Base-by-base conservation (phyloP, 2,888 invertebrate species). In the Metacarcinus magister region DNA sequence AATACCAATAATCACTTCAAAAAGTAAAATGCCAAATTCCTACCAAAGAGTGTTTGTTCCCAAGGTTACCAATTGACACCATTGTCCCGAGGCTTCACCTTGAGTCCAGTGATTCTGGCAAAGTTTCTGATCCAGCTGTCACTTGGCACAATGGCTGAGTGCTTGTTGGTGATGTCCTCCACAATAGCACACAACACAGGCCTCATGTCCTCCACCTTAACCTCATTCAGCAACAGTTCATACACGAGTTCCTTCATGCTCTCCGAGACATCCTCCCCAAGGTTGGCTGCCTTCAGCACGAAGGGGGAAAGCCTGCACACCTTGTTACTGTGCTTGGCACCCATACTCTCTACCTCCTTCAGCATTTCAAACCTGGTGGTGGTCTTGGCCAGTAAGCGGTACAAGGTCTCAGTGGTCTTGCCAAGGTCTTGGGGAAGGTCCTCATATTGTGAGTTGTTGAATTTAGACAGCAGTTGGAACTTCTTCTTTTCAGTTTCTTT, bases 51-150 rank as follows among this genome's bases (percentile, higher is more conserved):
- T 39, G 39, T 39, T 5, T 23, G 60, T 60, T n/a, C 28, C 10
- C 32, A 32, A 87, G 4, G 13, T 87, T 39, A 87, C 28, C 0
- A 82, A 28, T 5, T 4, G 39, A 39, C 39, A 87, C 13, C 2
- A 87, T 8, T 87, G 39, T 10, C 39, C 2, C 39, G 87, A 43
- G 28, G 1, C 75, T n/a, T 93, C 43, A 67, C 93, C 28, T 75
- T 93, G 0, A 93, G 39, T 28, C 92, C 92, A 32, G 48, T 60
- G 16, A 93, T 23, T 23, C 93, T 19, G 43, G 93, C 93, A 93
- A 93, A 93, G 43, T 93, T 93, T 75, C 93, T 93, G 93, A 93
- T 75, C 93, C 93, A 93, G 7, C 75, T 23, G 19, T 93, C n/a
- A 43, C 60, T 67, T 10, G 93, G 93, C 16, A 93, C 43, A 8